phyloP scores from a whole-genome alignment of 1,140 invertebrate species.

The Laupala kohalensis region DNA sequence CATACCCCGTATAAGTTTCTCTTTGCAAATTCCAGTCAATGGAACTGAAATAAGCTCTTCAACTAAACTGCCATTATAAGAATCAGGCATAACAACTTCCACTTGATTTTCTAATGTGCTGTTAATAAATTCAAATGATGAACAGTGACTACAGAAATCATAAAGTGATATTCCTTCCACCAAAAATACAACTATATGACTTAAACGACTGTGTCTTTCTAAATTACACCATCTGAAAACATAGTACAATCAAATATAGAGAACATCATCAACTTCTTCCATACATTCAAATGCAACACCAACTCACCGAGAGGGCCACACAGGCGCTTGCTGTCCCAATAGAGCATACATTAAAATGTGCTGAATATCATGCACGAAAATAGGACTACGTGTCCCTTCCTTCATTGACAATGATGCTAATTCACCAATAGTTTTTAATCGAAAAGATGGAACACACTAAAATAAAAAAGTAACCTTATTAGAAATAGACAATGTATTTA shows the following conservation, averaged over 20 bases:
- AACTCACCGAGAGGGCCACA: slow-evolving; percentile 2
- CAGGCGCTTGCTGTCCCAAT: slow-evolving; percentile 50
- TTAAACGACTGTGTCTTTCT: slow-evolving; percentile 53
- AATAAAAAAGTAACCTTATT: slow-evolving; percentile 7
- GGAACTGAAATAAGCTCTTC: slow-evolving; percentile 64
- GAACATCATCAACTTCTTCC: neutral
- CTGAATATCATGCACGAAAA: slow-evolving; percentile 70
- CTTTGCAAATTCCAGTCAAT: slow-evolving; percentile 49
- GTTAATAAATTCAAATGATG: slow-evolving; percentile 41
- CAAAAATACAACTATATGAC: slow-evolving; percentile 56
- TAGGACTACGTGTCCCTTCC: slow-evolving; percentile 40
- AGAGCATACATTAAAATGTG: slow-evolving; percentile 65
- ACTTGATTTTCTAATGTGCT: slow-evolving; percentile 46
- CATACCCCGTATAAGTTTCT: slow-evolving; percentile 40
- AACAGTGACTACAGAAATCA: slow-evolving; percentile 53
- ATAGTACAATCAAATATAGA: neutral
- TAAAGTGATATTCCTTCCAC: slow-evolving; percentile 62
- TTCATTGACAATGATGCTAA: slow-evolving; percentile 18
- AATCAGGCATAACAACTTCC: slow-evolving; percentile 57
- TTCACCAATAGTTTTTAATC: slow-evolving; percentile 18
- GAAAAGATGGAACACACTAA: slow-evolving; percentile 21
- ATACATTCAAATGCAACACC: neutral
- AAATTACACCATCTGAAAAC: slow-evolving; percentile 60
- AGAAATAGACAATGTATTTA: neutral
- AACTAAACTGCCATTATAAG: slow-evolving; percentile 55